phyloP scores from a whole-genome alignment of 2,797 vertebrate genomes.

The Vultur gryphus region DNA sequence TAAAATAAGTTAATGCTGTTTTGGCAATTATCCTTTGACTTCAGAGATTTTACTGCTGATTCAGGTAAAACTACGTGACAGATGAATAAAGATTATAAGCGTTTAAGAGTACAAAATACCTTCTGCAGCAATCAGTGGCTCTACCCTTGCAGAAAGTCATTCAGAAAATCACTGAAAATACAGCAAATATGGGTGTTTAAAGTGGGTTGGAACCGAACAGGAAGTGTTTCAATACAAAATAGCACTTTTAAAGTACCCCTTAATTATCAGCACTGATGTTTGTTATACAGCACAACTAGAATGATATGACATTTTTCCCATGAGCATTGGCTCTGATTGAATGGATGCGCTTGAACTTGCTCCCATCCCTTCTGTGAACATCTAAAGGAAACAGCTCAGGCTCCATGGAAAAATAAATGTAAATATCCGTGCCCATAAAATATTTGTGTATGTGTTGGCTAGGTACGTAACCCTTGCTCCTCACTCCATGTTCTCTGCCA shows the following conservation, averaged over 20 bases:
- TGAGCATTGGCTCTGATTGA: background rate
- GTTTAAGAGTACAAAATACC: background rate
- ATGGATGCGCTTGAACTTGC: background rate
- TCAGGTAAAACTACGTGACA: conserved; percentile 53
- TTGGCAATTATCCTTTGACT: conserved; percentile 65
- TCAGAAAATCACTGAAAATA: background rate
- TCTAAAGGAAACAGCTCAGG: background rate
- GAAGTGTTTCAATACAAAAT: background rate
- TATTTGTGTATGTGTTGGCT: background rate
- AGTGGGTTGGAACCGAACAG: background rate
- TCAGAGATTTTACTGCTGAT: conserved; percentile 70
- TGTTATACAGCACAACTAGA: background rate
- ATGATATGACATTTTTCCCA: background rate
- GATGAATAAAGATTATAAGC: conserved; percentile 12
- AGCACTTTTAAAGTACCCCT: background rate
- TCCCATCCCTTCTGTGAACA: background rate
- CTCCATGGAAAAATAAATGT: background rate
- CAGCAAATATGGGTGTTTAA: background rate
- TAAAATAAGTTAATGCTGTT: conserved; percentile 79
- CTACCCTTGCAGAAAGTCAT: background rate
- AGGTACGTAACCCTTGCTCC: background rate
- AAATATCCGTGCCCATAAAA: background rate
- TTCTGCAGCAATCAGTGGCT: background rate
- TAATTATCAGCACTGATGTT: background rate
- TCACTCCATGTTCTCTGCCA: background rate